phyloP scores from a whole-genome alignment of 2,113 vertebrate species.

The Oxygymnocypris stewartii region DNA sequence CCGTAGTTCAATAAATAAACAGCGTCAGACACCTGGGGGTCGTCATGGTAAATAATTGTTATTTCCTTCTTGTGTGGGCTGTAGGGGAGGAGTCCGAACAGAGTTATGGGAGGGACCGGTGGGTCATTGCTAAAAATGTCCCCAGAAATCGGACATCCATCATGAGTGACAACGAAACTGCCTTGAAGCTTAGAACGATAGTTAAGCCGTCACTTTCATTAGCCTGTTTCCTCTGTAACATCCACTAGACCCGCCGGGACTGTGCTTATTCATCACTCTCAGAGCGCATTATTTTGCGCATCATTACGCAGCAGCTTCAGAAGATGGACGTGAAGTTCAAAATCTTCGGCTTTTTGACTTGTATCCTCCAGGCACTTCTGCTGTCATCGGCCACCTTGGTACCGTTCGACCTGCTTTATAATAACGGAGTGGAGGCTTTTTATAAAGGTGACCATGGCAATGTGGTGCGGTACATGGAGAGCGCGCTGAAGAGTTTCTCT shows the following conservation, averaged over 20 bases:
- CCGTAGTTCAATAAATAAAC: not conserved
- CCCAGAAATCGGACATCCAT: slow-evolving; percentile 41
- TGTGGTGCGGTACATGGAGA: slow-evolving; percentile 82
- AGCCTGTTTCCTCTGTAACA: not conserved
- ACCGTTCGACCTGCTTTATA: slow-evolving; percentile 85
- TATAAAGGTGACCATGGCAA: slow-evolving; percentile 75
- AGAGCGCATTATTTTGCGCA: not conserved
- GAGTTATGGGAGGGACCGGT: not conserved
- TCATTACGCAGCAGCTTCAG: not conserved
- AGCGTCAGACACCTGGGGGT: not conserved
- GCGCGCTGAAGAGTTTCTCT: slow-evolving; percentile 79
- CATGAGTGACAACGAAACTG: slow-evolving; percentile 31
- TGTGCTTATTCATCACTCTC: not conserved
- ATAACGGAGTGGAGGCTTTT: slow-evolving; percentile 82
- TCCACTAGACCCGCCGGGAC: not conserved
- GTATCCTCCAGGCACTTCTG: slow-evolving; percentile 48
- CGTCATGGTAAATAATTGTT: slow-evolving; percentile 37
- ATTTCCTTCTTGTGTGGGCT: slow-evolving; percentile 36
- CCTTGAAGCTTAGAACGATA: not conserved
- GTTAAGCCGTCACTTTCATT: not conserved
- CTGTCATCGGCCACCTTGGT: slow-evolving; percentile 62
- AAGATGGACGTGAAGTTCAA: slow-evolving; percentile 69
- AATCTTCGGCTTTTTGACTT: slow-evolving; percentile 36
- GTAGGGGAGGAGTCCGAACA: slow-evolving; percentile 67
- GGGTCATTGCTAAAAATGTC: slow-evolving; percentile 65